A percentile compares a stretch with the other conserved stretches of the same genome.
These are phyloP conservation scores for Urosaurus nigricauda DNA, from an alignment of 2,797 vertebrate genomes.

Conservation along the genomic window DNA sequence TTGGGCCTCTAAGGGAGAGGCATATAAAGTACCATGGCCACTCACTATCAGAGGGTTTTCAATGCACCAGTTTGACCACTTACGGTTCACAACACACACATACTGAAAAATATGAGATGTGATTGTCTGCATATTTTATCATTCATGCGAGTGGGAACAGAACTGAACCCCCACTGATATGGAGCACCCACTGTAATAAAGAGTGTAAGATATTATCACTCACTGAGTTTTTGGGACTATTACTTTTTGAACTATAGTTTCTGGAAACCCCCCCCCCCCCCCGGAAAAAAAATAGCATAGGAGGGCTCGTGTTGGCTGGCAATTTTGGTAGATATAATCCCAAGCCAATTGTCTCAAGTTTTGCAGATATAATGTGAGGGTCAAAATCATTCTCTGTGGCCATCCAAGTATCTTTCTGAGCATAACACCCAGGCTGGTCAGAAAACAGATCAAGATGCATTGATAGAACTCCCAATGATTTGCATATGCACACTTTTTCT, in stretches of 20 bases:
- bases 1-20: neutral
- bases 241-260: neutral
- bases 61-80: no score
- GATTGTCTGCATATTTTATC: no score
- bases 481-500: no score
- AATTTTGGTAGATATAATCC: neutral
- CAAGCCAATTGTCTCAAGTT: neutral
- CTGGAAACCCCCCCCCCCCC: neutral
- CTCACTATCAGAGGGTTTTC: no score
- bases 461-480: neutral
- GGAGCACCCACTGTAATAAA: neutral
- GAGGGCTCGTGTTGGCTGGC: no score
- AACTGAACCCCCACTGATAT: no score
- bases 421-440: neutral
- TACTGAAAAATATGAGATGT: no score
- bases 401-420: neutral
- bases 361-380: neutral
- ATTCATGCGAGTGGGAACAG: no score
- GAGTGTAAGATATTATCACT: neutral
- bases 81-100: no score
- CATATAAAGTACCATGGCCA: neutral
- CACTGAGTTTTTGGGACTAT: no score
- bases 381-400: neutral
- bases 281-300: neutral
- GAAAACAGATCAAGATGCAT: neutral